Evolutionary conservation across 1,140 invertebrate species (phyloP), one percentile per base, ranked within the genome.

Genomic region (Drosophila ambigua): DNA sequence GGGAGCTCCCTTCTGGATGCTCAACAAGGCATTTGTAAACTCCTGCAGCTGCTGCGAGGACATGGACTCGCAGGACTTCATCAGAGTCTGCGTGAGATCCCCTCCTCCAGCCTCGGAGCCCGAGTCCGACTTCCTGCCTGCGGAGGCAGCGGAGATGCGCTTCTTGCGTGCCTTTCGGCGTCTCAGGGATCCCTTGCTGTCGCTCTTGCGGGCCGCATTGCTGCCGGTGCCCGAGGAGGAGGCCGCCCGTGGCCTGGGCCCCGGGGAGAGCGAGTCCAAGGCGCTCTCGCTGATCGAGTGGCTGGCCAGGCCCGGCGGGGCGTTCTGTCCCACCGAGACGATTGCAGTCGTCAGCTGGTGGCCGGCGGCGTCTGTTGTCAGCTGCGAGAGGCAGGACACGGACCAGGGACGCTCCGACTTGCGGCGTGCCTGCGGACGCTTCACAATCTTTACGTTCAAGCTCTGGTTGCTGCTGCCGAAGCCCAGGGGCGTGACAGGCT

Each of bases 221-320:
- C 76, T 90, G 54, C 74, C 72, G 1, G 82, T 84, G 41, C 75
- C 77, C 20, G 90, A 80, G 13, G 89, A 87, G 44, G 89, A 91
- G 46, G 89, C 81, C 2, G 79, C 72, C 68, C 66, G 92, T 80
- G 90, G 93, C 78, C 41, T 83, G 77, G 28, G 93, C 71, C 87
- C 83, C 11, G 92, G 92, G 2, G 92, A 92, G 20, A 97, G 92
- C 15, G 95, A 94, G 91, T 97, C 95, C 11, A 98, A 92, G 11
- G 97, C 97, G 0, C 96, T 97, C 92, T 98, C 97, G 0, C 97
- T 97, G 77, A 97, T 97, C 0, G 96, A 97, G 74, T 93, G 95
- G 92, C 77, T 95, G 93, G 58, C 94, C 93, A 76, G 91, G 26
- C 76, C 94, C 79, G 66, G 91, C 0, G 76, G 76, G 74, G 77